These are phyloP conservation scores for Hyperopisus bebe DNA, from an alignment of 2,113 vertebrate genomes.

Conservation along the genomic window DNA sequence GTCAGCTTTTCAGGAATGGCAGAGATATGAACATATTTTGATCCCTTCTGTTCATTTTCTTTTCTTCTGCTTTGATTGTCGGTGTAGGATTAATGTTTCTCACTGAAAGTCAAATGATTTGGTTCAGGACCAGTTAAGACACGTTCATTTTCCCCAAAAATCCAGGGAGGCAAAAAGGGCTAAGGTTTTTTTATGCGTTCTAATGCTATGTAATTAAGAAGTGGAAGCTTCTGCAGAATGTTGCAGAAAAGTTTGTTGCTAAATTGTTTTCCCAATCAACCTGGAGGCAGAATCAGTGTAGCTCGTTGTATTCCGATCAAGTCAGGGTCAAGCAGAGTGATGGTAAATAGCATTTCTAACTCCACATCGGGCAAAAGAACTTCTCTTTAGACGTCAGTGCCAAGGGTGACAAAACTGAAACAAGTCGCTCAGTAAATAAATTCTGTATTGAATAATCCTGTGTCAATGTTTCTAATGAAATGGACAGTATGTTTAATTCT, in stretches of 20 bases:
- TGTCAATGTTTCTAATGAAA: constrained; percentile 64
- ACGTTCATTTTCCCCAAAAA: constrained; percentile 11
- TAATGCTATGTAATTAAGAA: not conserved
- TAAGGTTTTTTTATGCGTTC: not conserved
- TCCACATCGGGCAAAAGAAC: not conserved
- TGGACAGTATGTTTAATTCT: constrained; percentile 54
- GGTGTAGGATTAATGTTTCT: constrained; percentile 23
- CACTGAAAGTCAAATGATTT: constrained; percentile 26
- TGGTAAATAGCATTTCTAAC: not conserved
- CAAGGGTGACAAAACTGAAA: not conserved
- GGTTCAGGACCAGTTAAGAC: constrained; percentile 19
- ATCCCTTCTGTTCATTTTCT: not conserved
- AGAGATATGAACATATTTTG: not conserved
- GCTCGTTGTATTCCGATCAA: constrained; percentile 1
- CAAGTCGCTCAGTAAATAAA: constrained; percentile 29
- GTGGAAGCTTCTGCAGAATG: not conserved
- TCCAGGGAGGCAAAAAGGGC: not conserved
- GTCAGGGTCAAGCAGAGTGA: not conserved
- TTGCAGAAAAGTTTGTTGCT: constrained; percentile 1
- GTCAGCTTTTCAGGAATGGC: constrained; percentile 21
- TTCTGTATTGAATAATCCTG: constrained; percentile 50
- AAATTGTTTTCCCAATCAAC: not conserved
- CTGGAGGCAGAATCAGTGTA: constrained; percentile 1
- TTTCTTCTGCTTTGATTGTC: not conserved
- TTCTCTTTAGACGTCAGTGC: not conserved